Base-by-base conservation (phyloP, 2,797 vertebrate genomes). In the Syndactyla subalaris region DNA sequence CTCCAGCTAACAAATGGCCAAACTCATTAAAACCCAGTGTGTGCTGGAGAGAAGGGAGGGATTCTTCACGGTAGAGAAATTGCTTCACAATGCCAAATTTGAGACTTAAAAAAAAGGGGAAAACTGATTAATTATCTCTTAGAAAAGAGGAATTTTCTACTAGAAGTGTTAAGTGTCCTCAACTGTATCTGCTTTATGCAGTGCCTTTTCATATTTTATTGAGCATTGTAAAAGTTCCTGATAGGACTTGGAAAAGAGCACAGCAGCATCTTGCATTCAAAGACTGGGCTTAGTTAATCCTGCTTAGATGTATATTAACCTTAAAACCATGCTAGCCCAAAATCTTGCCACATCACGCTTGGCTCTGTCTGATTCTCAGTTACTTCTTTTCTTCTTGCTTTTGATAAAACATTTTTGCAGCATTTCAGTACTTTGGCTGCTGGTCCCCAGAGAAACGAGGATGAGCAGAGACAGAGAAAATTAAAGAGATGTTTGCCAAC, bases 401-500 rank as follows among this genome's bases (percentile, higher is more conserved):
- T 95, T 95, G 85, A 95, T 88, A 96, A 82, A 96, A 88, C 74
- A 67, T 90, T 94, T 96, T 92, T 58, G 2, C 48, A 84, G 7
- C 1, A 1, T 73, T 92, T 96, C 67, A 85, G 76, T 88, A 49
- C 67, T 88, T 95, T 79, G 67, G 29, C 32, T 88, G 49, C 57
- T 32, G 29, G 34, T 91, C 89, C 82, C 91, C 20, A 6, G 91
- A 93, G 95, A 52, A 92, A 81, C 21, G 32, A 58, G 45, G 26
- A 89, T 73, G 65, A 95, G 66, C 46, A 95, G 66, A 91, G 82
- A 88, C 13, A 83, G 85, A 95, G 73, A 96, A 94, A 96, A 96
- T 94, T 91, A 95, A 86, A 88, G 55, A 86, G 58, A 79, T 41
- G 57, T 76, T 89, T 91, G 79, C 73, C 82, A 93, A 86, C 36